phyloP scores from a whole-genome alignment of 2,888 invertebrate genomes.

The Pachliopta kotzebuea region DNA sequence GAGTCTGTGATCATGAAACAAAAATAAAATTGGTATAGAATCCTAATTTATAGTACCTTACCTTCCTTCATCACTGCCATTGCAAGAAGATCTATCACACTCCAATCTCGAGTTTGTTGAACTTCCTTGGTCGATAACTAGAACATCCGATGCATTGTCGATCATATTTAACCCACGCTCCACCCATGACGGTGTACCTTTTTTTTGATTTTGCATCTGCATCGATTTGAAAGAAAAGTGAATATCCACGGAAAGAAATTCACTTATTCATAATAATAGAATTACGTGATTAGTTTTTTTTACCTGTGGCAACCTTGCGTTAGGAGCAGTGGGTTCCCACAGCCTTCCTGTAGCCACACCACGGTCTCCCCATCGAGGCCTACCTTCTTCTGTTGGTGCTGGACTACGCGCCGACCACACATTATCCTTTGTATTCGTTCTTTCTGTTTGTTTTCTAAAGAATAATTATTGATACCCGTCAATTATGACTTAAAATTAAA shows the following conservation, averaged over 20 bases:
- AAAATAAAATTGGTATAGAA: background rate
- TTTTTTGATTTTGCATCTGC: constrained; percentile 74
- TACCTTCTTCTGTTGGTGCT: constrained; percentile 76
- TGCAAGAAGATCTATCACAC: constrained; percentile 68
- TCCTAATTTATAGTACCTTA: constrained; percentile 36
- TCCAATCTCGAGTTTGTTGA: constrained; percentile 68
- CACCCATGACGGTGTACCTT: constrained; percentile 79
- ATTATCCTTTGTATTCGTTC: constrained; percentile 50
- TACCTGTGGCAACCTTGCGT: constrained; percentile 73
- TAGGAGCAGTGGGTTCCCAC: constrained; percentile 82
- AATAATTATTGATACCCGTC: background rate
- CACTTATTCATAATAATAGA: background rate
- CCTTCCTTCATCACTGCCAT: constrained; percentile 75
- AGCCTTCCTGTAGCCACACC: constrained; percentile 84
- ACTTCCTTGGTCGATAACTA: constrained; percentile 80
- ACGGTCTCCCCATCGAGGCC: constrained; percentile 87
- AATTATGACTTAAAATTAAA: background rate
- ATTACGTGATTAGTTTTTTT: background rate
- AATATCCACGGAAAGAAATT: background rate
- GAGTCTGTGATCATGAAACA: background rate
- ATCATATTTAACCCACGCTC: constrained; percentile 79
- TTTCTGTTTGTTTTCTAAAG: constrained; percentile 50
- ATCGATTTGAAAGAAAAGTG: constrained; percentile 13
- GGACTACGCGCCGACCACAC: constrained; percentile 66
- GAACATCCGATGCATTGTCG: constrained; percentile 74